Evolutionary conservation across 2,113 vertebrate species (phyloP).

Genomic region (Hassar affinis): DNA sequence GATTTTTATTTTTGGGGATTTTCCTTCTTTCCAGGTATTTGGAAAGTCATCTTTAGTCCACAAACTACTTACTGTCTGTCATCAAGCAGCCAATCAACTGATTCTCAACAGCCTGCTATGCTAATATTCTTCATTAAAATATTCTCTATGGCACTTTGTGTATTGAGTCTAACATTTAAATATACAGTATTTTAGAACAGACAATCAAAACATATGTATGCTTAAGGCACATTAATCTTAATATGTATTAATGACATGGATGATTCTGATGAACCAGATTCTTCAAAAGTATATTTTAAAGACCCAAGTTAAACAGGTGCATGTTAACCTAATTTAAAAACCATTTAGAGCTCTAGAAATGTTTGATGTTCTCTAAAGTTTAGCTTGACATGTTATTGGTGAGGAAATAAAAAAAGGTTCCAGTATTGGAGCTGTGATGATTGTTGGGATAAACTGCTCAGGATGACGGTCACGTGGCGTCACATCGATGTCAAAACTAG

Average conservation of each 20-base stretch:
- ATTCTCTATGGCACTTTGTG: background rate
- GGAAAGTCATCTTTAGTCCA: background rate
- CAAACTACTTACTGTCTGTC: background rate
- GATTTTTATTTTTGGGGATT: background rate
- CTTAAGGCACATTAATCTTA: background rate
- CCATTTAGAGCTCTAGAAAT: background rate
- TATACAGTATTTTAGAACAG: background rate
- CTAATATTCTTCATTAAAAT: background rate
- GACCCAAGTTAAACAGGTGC: background rate
- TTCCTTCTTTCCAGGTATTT: background rate
- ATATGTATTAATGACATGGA: background rate
- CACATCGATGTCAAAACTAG: too few species aligned
- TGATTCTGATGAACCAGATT: background rate
- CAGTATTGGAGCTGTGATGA: background rate
- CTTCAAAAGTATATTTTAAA: background rate
- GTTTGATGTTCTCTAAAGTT: background rate
- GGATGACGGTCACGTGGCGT: background rate
- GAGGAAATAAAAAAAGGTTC: background rate
- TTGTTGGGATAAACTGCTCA: background rate
- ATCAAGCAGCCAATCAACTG: background rate
- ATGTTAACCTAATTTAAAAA: background rate
- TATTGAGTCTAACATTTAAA: background rate
- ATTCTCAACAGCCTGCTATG: background rate
- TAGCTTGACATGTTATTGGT: background rate
- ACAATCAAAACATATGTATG: background rate